Conservation (phyloP, 1,140 invertebrate species). For the Apocrypta bakeri region DNA sequence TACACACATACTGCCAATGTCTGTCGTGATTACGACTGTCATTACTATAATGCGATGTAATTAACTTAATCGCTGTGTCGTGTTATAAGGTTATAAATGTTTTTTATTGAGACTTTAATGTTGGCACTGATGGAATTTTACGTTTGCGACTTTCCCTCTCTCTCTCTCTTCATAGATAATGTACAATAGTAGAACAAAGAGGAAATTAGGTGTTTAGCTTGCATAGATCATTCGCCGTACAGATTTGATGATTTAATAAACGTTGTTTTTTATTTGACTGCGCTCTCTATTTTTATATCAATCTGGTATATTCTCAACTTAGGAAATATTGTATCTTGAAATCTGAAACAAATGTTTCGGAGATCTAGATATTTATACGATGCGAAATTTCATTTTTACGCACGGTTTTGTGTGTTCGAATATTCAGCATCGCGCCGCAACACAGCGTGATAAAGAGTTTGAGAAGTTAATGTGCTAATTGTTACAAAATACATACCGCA, state of each 20-base stretch:
- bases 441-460: not conserved
- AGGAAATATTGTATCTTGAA: no score
- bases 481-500: no score
- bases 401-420: not conserved
- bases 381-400: not conserved
- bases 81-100: slow-evolving; percentile 37
- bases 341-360: no score
- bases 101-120: not conserved
- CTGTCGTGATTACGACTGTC: slow-evolving; percentile 37
- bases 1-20: not conserved
- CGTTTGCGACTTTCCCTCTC: slow-evolving; percentile 1
- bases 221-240: slow-evolving; percentile 2
- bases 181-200: not conserved
- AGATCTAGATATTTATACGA: not conserved
- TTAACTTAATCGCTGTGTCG: slow-evolving; percentile 38
- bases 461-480: not conserved
- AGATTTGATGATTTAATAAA: not conserved
- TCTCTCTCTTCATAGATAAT: no score
- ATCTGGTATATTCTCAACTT: no score
- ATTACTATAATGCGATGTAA: slow-evolving; percentile 50
- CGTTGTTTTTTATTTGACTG: not conserved
- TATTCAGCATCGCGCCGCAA: not conserved
- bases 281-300: no score
- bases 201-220: slow-evolving; percentile 39
- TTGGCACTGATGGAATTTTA: not conserved